Conservation (phyloP, 1,140 invertebrate genomes). For the Drosophila chauvacae region DNA sequence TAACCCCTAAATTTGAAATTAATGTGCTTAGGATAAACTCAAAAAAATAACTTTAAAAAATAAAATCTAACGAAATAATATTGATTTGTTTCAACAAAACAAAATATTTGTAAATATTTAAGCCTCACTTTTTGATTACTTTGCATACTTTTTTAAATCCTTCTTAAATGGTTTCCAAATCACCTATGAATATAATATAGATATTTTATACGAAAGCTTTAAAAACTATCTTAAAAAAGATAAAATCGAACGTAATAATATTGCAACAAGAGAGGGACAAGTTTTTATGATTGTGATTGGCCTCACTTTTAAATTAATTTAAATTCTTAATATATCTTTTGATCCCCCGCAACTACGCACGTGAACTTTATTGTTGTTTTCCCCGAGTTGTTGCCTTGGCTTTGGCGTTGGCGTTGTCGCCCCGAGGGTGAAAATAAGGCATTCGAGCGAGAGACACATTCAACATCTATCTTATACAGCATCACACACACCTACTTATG, state of each 20-base stretch:
- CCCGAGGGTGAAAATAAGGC: conserved; percentile 80
- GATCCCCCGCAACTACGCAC: background rate
- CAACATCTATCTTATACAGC: conserved; percentile 38
- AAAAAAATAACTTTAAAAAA: too few species aligned
- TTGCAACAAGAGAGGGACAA: too few species aligned
- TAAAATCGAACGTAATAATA: background rate
- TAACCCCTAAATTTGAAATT: background rate
- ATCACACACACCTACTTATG: conserved; percentile 3
- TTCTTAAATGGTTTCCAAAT: background rate
- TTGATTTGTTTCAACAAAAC: background rate
- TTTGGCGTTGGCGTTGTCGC: conserved; percentile 80
- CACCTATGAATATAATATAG: background rate
- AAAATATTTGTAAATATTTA: background rate
- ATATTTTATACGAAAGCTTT: too few species aligned
- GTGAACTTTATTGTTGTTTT: conserved; percentile 20
- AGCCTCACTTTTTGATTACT: too few species aligned
- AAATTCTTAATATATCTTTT: background rate
- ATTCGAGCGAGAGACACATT: conserved; percentile 69
- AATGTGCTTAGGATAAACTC: background rate
- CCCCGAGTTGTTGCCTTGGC: conserved; percentile 44
- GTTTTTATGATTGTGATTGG: too few species aligned
- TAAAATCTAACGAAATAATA: background rate
- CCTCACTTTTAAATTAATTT: background rate
- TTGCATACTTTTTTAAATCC: too few species aligned
- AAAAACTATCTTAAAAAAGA: too few species aligned